A percentile compares a stretch with the other conserved stretches of the same genome.
These are phyloP conservation scores for Hybos culiciformis DNA, from an alignment of 2,888 invertebrate genomes.

Conservation along the genomic window DNA sequence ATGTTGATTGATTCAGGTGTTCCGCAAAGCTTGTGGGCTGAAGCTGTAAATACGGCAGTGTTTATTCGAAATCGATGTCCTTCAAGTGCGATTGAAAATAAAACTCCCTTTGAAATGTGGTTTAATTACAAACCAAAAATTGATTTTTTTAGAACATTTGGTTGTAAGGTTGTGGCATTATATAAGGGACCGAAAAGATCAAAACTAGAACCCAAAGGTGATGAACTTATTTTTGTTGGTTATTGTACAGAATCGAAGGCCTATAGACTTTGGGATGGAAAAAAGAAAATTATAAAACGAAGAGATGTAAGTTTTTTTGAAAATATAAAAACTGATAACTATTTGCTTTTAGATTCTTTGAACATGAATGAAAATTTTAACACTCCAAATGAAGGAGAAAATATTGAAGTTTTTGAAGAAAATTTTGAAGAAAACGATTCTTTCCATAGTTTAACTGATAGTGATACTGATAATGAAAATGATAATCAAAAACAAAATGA, in stretches of 20 bases:
- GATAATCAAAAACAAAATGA: background rate
- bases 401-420: background rate
- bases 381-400: background rate
- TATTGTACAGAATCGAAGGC: conserved; percentile 9
- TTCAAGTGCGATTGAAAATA: background rate
- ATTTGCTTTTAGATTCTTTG: background rate
- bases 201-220: background rate
- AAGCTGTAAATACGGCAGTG: conserved; percentile 17
- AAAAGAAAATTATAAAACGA: background rate
- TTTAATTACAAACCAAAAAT: conserved; percentile 1
- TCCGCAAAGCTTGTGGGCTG: conserved; percentile 17
- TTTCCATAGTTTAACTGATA: background rate
- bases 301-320: background rate
- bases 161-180: background rate
- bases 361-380: background rate
- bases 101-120: conserved; percentile 4
- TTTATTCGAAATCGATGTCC: conserved; percentile 4
- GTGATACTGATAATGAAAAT: background rate
- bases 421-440: background rate
- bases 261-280: background rate
- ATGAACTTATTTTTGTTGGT: conserved; percentile 7
- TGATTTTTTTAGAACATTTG: conserved; percentile 1
- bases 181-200: conserved; percentile 3
- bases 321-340: background rate
- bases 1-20: conserved; percentile 17